Base-by-base conservation (phyloP, 92 coral and sea anemone species). In the Porites cylindrica region DNA sequence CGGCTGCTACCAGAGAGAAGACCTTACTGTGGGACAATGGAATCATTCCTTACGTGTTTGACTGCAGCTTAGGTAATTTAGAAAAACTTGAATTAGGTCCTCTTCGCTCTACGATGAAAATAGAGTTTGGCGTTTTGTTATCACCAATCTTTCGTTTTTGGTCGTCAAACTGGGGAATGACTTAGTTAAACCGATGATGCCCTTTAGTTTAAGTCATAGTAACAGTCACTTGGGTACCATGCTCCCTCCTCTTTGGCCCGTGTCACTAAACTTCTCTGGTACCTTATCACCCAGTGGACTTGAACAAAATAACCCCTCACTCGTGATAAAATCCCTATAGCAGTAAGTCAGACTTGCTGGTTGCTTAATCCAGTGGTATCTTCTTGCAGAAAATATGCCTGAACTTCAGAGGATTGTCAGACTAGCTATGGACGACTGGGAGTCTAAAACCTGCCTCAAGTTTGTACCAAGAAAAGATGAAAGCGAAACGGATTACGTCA, bases 41-140 rank as follows among this genome's bases (percentile, higher is more conserved):
- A 4, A 77, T 93, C 58, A 91, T 93, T 50, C 94, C 96, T 17
- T 90, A 90, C 66, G 94, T 88, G 32, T 82, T 93, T 72, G 98
- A 92, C 88, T 93, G 98, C 91, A 93, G 96, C 71, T 89, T 94
- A 24, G 72, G 98, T 95, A 79, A 92, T 93, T 90, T 10, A 83
- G 17, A 10, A 18, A 47, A 70, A 8, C 7, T 5, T 10, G 47
- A 38, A 38, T 3, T 0, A 38, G 47, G 6, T 6, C 47, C 47
- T 38, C 6, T 38, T 38, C 47, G 47, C 7, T 4, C 47, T 38
- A 38, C 7, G 47, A 38, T 0, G 47, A 38, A 38, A 38, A 32
- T 1, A 16, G 20, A 24, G 20, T 8, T 10, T 4, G 14, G 16
- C 29, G 63, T 20, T 38, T 38, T 38, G 47, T 4, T 38, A 38